Evolutionary conservation across 2,888 invertebrate genomes (phyloP).

Genomic region (Megamerina dolium): DNA sequence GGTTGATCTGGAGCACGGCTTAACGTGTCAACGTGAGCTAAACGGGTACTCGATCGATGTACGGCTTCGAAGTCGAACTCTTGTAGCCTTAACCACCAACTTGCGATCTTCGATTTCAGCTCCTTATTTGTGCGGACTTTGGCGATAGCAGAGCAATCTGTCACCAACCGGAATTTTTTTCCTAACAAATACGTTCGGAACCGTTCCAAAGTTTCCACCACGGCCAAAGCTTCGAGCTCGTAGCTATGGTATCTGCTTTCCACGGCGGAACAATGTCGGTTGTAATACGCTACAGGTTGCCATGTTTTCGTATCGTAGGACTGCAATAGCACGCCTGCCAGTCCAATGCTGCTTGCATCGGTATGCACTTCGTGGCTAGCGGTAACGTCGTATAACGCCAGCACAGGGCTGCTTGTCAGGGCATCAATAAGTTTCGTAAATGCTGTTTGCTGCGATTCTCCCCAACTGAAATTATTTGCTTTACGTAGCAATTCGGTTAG

Average conservation of each 20-base stretch:
- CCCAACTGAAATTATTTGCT: neutral
- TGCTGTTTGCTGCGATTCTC: too few species aligned
- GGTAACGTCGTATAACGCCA: constrained; percentile 7
- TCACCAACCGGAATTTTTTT: constrained; percentile 15
- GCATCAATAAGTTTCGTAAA: neutral
- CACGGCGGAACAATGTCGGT: constrained; percentile 15
- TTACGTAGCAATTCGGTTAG: constrained; percentile 6
- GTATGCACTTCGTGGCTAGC: constrained; percentile 13
- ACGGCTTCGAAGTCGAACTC: constrained; percentile 14
- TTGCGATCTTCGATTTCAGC: constrained; percentile 10
- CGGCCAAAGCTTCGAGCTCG: constrained; percentile 19
- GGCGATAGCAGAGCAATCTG: constrained; percentile 7
- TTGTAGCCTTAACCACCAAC: constrained; percentile 12
- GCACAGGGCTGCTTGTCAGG: neutral
- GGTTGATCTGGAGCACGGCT: neutral
- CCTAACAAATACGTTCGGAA: constrained; percentile 23
- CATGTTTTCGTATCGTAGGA: neutral
- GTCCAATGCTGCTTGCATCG: constrained; percentile 6
- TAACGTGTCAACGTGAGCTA: neutral
- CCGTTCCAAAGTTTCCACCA: constrained; percentile 18
- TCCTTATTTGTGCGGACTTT: constrained; percentile 2
- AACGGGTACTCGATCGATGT: constrained; percentile 8
- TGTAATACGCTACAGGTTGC: constrained; percentile 20
- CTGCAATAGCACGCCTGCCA: neutral
- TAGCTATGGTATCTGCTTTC: constrained; percentile 18